Evolutionary conservation across 2,797 vertebrate genomes (phyloP).

Genomic region (Sebastes minor): DNA sequence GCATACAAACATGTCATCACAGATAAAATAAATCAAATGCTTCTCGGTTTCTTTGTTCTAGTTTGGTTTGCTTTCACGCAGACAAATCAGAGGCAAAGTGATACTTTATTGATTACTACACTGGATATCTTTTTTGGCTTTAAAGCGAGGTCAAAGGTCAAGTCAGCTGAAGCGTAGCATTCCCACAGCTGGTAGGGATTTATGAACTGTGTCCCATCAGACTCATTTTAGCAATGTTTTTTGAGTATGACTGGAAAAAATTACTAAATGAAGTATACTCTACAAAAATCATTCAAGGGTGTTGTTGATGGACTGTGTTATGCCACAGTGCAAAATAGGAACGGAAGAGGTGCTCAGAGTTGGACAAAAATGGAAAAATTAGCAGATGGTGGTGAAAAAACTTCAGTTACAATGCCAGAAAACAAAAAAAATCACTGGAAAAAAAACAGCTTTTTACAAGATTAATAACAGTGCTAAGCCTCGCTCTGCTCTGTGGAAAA

Average conservation of each 20-base stretch:
- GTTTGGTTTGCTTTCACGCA: background rate
- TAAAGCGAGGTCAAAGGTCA: constrained; percentile 9
- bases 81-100: background rate
- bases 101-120: constrained; percentile 1
- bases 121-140: background rate
- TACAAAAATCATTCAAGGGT: constrained; percentile 9
- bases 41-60: background rate
- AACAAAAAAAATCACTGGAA: background rate
- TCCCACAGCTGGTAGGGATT: background rate
- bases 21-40: background rate
- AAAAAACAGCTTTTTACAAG: background rate
- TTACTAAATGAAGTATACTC: background rate
- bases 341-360: background rate
- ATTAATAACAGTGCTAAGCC: background rate
- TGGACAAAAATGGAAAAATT: background rate
- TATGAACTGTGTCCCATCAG: background rate
- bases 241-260: background rate
- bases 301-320: background rate
- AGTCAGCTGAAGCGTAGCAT: background rate
- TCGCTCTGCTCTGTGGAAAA: background rate
- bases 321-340: background rate
- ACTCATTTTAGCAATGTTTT: background rate
- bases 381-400: background rate
- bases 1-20: background rate
- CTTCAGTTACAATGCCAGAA: background rate